A percentile compares a stretch with the other conserved stretches of the same genome.
Conservation (phyloP, 2,113 vertebrate species). For the Myiozetetes cayanensis region DNA sequence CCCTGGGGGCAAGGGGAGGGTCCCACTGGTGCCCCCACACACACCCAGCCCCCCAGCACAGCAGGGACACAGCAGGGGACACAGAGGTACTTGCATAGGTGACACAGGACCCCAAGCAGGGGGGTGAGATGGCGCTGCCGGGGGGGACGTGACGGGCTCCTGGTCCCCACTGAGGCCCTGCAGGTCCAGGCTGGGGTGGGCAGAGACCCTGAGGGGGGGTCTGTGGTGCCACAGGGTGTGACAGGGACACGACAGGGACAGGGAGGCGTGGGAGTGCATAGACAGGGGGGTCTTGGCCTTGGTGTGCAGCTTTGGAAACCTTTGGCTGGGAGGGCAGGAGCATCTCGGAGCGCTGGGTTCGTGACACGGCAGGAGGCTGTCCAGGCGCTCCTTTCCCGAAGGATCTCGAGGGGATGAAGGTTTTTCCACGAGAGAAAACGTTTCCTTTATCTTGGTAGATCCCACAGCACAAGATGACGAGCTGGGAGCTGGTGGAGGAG, state of each 20-base stretch:
- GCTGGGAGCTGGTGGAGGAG: background rate
- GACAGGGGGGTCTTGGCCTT: background rate
- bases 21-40: background rate
- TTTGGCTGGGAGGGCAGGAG: constrained; percentile 7
- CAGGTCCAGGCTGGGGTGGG: no score
- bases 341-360: background rate
- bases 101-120: background rate
- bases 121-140: accelerated
- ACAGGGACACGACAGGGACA: background rate
- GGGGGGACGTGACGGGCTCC: background rate
- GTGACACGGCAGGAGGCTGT: background rate
- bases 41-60: background rate
- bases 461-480: background rate
- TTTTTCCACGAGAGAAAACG: background rate
- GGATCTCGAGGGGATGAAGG: background rate
- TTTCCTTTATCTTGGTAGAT: background rate
- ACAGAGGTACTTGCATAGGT: constrained; percentile 36
- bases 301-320: constrained; percentile 36
- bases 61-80: background rate
- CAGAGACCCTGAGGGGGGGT: background rate
- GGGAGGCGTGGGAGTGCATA: background rate
- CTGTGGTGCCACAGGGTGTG: accelerated
- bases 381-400: accelerated
- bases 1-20: background rate
- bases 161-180: background rate